A percentile compares a stretch with the other conserved stretches of the same genome.
phyloP scores from a whole-genome alignment of 2,113 vertebrate genomes.

The Lagopus leucura region DNA sequence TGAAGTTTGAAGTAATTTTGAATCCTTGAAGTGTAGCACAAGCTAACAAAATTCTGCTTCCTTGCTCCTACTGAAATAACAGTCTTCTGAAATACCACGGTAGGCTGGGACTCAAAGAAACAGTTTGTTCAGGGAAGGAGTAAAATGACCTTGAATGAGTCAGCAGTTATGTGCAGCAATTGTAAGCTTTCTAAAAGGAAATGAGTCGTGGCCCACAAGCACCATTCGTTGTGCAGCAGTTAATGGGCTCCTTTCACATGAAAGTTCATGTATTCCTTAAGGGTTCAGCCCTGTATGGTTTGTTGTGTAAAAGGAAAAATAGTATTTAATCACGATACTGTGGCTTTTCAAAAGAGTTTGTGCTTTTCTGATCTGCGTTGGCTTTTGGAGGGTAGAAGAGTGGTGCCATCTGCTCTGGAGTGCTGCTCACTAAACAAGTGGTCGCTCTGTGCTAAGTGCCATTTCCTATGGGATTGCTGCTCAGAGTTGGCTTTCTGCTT shows the following conservation, averaged over 20 bases:
- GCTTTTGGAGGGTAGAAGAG: slow-evolving; percentile 13
- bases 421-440: not conserved
- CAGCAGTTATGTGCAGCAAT: slow-evolving; percentile 19
- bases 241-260: slow-evolving; percentile 62
- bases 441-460: not conserved
- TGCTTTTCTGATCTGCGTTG: not conserved
- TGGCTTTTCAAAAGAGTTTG: slow-evolving; percentile 56
- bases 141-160: slow-evolving; percentile 48
- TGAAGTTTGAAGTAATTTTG: not conserved
- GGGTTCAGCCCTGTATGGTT: slow-evolving; percentile 14
- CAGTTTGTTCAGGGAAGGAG: not conserved
- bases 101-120: slow-evolving; percentile 11
- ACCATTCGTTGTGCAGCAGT: not conserved
- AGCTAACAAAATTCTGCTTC: not conserved
- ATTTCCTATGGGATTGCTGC: not conserved
- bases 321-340: slow-evolving; percentile 42
- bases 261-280: slow-evolving; percentile 65
- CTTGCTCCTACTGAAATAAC: not conserved
- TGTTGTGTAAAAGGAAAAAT: slow-evolving; percentile 42
- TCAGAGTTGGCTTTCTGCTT: not conserved
- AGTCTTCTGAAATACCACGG: not conserved
- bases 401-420: slow-evolving; percentile 20
- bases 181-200: slow-evolving; percentile 10
- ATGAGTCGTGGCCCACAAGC: slow-evolving; percentile 9
- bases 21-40: not conserved